Conservation (phyloP, 1,140 invertebrate genomes). For the Caenorhabditis inopinata region DNA sequence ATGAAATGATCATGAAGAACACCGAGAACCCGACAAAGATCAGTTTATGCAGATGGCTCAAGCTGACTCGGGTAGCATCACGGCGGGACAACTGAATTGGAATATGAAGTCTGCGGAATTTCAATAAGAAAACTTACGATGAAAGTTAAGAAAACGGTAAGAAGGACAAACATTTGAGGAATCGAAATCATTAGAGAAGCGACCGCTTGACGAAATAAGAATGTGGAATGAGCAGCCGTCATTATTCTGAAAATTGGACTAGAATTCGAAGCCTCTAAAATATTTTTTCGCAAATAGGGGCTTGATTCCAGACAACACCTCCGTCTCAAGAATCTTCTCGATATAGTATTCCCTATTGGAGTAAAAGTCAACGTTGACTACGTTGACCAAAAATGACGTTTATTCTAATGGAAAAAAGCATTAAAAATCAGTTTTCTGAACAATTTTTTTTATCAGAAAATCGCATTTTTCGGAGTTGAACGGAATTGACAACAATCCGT, state of each 20-base stretch:
- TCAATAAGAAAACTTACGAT: background rate
- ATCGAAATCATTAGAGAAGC: background rate
- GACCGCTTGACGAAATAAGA: background rate
- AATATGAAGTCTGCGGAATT: background rate
- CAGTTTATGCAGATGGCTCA: background rate
- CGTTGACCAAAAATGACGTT: too few species aligned
- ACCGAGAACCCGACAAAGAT: background rate
- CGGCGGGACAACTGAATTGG: background rate
- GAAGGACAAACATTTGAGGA: conserved; percentile 2
- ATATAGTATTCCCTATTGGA: too few species aligned
- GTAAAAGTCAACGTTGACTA: too few species aligned
- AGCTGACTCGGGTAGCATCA: background rate
- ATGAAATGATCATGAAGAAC: background rate
- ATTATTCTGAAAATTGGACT: conserved; percentile 3
- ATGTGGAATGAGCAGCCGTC: background rate
- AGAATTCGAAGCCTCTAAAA: too few species aligned
- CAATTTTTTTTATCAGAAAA: too few species aligned
- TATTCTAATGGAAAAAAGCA: too few species aligned
- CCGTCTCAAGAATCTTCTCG: too few species aligned
- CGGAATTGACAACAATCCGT: too few species aligned
- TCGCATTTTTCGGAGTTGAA: too few species aligned
- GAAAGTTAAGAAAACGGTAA: background rate
- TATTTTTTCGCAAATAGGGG: too few species aligned
- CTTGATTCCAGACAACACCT: too few species aligned
- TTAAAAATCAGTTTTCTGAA: too few species aligned